Evolutionary conservation across 1,140 invertebrate species (phyloP), one percentile per base, ranked within the genome.

Genomic region (Drosophila tropicalis): DNA sequence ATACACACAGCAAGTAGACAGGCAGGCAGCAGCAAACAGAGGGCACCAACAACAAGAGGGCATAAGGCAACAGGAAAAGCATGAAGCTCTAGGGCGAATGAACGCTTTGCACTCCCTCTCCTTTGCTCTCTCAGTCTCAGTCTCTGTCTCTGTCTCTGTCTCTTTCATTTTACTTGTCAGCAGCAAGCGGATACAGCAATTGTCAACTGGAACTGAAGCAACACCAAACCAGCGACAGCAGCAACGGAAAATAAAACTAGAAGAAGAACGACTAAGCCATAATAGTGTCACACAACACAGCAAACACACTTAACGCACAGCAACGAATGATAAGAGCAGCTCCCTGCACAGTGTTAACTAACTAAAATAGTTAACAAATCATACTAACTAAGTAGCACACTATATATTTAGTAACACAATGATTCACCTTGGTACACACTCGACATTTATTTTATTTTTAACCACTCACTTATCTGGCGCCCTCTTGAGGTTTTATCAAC

Each of bases 121-220:
- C 12, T 1, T 36, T 2, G 5, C 34, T 9, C 34, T 34, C 34
- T 34, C 2, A 9, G 1, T 36, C 34, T 10, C n/a, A n/a, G n/a
- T n/a, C 34, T 36, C 1, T 36, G 9, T 39, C 36, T 39, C 12
- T 39, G 10, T 39, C 12, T 13, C 10, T 39, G 3, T 4, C 74
- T 44, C 22, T 25, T 25, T 25, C 3, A 4, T 25, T 25, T 25
- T 25, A 25, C 70, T 60, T 76, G 70, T 68, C 74, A 77, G 62
- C 72, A 72, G 63, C 79, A 82, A 87, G 79, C 82, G 84, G 84
- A 87, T 89, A 70, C 72, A 77, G 73, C 84, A 79, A 84, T 89
- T 89, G 80, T 80, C 80, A 79, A 83, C 76, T 79, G 73, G 73
- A 22, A 67, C 34, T 51, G 9, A 51, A 51, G 70, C 74, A 74